Evolutionary conservation across 2,113 vertebrate genomes (phyloP), one percentile per base, ranked within the genome.

Genomic region (Haemorhous mexicanus): DNA sequence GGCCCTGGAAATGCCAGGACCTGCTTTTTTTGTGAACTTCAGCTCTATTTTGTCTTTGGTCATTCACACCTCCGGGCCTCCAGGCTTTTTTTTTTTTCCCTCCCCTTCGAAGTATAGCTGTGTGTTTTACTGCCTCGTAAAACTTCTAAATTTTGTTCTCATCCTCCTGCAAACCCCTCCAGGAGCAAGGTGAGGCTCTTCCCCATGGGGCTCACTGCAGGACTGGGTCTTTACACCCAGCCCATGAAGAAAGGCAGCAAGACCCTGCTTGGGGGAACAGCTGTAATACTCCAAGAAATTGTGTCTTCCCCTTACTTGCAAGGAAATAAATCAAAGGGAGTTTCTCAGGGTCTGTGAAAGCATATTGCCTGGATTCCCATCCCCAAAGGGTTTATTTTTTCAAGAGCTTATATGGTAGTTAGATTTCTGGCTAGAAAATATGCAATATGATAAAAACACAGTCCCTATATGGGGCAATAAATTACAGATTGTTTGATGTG

Each of bases 291-390:
- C 89, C 53, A 78, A 85, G 87, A 94, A 89, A 76, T 67, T n/a
- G 41, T 87, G 78, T 35, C 67, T 78, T 95, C 89, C 80, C 69
- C 43, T 47, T 86, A 87, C 90, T 92, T 94, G 82, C 89, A 95
- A 87, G 78, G 89, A 92, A 94, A 96, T 96, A 96, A 95, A 95
- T 96, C 93, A 94, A 91, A 89, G n/a, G 3, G 28, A 74, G 92
- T 95, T 97, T 97, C 96, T 95, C 95, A 95, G 90, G 94, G 95
- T 92, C 92, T 95, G 93, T 73, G 88, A 93, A 95, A 93, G 80
- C 94, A 81, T 10, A 87, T 55, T 92, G 91, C 94, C 88, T 89
- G 90, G 67, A 92, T 87, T 92, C 63, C 10, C 11, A 69, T 92
- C 90, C 95, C 95, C 94, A 89, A 90, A 72, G 89, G 85, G 64